These are phyloP conservation scores for Speoplatyrhinus poulsoni DNA, from an alignment of 2,113 vertebrate genomes.

Conservation along the genomic window DNA sequence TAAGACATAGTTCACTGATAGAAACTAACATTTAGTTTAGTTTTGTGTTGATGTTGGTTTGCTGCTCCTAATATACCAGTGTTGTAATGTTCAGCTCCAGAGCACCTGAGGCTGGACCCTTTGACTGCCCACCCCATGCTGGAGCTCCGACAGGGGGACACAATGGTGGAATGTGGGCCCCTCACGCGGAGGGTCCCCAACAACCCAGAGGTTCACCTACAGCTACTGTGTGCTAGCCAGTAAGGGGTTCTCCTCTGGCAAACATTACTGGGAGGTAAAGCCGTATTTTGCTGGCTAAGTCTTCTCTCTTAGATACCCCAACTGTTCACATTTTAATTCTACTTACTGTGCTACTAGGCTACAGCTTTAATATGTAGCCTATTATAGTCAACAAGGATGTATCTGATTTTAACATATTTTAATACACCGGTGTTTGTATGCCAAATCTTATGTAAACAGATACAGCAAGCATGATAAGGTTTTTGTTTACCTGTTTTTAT, in stretches of 20 bases:
- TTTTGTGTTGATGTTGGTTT: no score
- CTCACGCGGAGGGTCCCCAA: conserved; percentile 71
- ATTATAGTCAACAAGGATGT: no score
- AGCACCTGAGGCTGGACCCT: conserved; percentile 80
- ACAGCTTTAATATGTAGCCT: no score
- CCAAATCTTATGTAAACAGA: no score
- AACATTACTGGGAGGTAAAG: conserved; percentile 83
- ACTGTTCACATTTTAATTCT: conserved; percentile 58
- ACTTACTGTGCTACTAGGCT: no score
- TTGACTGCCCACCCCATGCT: conserved; percentile 82
- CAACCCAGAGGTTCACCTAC: conserved; percentile 80
- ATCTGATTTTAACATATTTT: no score
- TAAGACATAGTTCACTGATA: no score
- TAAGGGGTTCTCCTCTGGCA: conserved; percentile 82
- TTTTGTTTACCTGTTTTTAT: neutral
- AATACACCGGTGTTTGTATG: no score
- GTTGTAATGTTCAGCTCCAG: conserved; percentile 64
- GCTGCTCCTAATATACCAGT: no score
- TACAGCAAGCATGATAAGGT: neutral
- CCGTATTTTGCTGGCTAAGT: no score
- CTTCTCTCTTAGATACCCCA: no score
- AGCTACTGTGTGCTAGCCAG: conserved; percentile 81
- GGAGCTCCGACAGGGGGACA: conserved; percentile 78
- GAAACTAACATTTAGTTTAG: no score
- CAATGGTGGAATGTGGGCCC: conserved; percentile 73